These are phyloP conservation scores for Agelaius tricolor DNA, from an alignment of 2,113 vertebrate species.

Conservation along the genomic window DNA sequence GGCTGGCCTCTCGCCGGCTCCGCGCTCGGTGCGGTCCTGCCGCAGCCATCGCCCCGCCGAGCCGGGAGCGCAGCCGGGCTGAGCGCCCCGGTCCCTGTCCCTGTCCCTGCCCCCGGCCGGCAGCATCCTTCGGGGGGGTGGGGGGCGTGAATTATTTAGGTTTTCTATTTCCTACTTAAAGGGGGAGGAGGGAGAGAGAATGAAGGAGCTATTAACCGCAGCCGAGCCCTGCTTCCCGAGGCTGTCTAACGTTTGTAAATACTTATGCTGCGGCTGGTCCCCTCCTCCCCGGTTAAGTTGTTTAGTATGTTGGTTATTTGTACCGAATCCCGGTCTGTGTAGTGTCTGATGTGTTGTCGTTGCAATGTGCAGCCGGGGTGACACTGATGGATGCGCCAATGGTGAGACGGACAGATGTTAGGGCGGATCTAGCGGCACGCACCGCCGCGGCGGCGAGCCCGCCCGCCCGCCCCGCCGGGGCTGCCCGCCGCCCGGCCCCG, in stretches of 20 bases:
- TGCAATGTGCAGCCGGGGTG: constrained; percentile 77
- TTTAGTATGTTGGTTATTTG: constrained; percentile 52
- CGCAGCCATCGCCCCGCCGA: not conserved
- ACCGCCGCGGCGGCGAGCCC: constrained; percentile 72
- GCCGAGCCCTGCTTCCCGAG: not conserved
- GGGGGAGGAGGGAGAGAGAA: not conserved
- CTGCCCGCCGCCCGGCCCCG: constrained; percentile 55
- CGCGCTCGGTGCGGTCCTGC: not conserved
- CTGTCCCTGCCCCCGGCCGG: not conserved
- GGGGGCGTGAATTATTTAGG: not conserved
- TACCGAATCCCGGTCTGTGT: constrained; percentile 58
- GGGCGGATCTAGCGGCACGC: constrained; percentile 91
- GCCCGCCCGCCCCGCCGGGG: not conserved
- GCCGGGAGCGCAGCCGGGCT: not conserved
- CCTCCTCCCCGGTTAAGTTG: constrained; percentile 54
- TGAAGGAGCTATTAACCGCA: not conserved
- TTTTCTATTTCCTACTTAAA: not conserved
- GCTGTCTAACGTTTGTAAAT: constrained; percentile 39
- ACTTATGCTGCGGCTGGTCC: constrained; percentile 18
- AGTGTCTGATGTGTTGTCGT: constrained; percentile 74
- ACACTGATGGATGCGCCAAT: constrained; percentile 96
- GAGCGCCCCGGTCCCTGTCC: not conserved
- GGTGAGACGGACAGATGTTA: constrained; percentile 96
- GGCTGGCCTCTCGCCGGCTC: not conserved
- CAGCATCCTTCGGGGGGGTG: not conserved